These are phyloP conservation scores for Pararge aegeria DNA, from an alignment of 1,140 invertebrate species.

Conservation along the genomic window DNA sequence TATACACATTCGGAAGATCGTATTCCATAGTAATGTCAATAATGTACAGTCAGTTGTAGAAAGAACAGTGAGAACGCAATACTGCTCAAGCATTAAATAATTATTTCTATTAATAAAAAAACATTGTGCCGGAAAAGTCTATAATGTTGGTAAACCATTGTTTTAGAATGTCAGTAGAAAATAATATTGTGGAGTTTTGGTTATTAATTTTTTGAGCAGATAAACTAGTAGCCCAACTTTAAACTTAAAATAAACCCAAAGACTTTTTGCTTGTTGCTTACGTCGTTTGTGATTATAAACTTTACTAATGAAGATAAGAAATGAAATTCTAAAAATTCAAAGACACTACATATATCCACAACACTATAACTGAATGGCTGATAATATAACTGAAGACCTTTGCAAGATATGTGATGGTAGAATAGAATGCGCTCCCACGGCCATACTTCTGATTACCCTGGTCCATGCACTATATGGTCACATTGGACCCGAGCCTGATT, in stretches of 20 bases:
- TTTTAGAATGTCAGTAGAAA: no score
- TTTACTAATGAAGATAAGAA: not conserved
- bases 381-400: constrained; percentile 63
- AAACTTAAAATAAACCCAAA: not conserved
- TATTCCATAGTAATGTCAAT: not conserved
- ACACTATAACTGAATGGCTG: constrained; percentile 6
- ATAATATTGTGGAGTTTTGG: not conserved
- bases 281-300: not conserved
- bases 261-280: not conserved
- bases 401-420: constrained; percentile 69
- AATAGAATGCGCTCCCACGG: constrained; percentile 69
- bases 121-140: no score
- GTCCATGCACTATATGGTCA: constrained; percentile 64
- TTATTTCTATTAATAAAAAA: no score
- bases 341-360: constrained; percentile 34
- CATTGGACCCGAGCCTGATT: constrained; percentile 58
- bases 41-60: not conserved
- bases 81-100: no score
- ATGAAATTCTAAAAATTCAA: constrained; percentile 53
- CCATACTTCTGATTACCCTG: constrained; percentile 63
- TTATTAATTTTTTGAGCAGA: no score
- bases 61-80: constrained; percentile 4
- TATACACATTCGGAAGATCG: not conserved
- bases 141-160: no score
- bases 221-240: no score